These are phyloP conservation scores for Ellobium chinense DNA, from an alignment of 2,888 invertebrate genomes.

Conservation along the genomic window DNA sequence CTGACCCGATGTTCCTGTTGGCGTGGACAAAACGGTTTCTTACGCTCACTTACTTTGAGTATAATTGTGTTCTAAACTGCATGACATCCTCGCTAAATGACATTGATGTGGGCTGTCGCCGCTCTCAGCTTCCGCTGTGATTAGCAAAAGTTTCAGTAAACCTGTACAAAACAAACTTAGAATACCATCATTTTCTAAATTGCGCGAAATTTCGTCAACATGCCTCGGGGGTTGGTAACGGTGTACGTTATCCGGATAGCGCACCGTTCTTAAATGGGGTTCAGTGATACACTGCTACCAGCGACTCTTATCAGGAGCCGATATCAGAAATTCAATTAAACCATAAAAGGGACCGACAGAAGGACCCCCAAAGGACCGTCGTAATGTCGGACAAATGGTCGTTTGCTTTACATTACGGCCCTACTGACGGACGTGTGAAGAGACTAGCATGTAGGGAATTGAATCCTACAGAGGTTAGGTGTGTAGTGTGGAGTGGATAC, in stretches of 20 bases:
- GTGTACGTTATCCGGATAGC: neutral
- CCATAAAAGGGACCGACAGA: neutral
- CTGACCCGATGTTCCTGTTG: too few species aligned
- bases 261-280: neutral
- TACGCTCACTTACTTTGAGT: neutral
- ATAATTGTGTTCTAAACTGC: neutral
- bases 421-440: too few species aligned
- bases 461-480: too few species aligned
- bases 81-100: neutral
- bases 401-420: neutral
- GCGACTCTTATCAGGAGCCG: neutral
- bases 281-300: neutral
- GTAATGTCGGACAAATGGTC: neutral
- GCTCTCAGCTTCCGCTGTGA: too few species aligned
- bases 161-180: neutral
- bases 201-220: neutral
- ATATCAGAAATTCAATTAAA: neutral
- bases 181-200: neutral
- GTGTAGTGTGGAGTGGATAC: too few species aligned
- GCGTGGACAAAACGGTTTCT: neutral
- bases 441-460: too few species aligned
- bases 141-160: too few species aligned
- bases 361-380: neutral
- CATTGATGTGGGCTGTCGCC: neutral
- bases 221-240: neutral